phyloP scores from a whole-genome alignment of 2,888 invertebrate genomes.

The Eupithecia inturbata region DNA sequence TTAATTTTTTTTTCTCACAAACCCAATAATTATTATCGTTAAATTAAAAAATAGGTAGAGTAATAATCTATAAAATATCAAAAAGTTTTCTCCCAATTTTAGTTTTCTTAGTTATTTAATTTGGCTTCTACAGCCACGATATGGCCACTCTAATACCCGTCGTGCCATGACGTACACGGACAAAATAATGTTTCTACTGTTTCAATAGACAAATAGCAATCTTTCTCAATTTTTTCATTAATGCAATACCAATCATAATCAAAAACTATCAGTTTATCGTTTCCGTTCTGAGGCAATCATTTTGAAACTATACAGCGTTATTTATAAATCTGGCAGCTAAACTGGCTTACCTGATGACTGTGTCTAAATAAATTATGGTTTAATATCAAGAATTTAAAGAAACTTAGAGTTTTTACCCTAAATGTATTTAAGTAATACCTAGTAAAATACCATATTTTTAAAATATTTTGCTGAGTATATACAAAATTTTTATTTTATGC shows the following conservation, averaged over 20 bases:
- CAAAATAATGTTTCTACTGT: not conserved
- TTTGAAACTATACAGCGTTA: conserved; percentile 26
- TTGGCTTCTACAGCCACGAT: too few species aligned
- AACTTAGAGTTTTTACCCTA: not conserved
- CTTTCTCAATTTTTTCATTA: conserved; percentile 26
- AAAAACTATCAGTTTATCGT: conserved; percentile 27
- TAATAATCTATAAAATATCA: too few species aligned
- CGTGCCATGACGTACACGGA: not conserved
- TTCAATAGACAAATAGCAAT: conserved; percentile 6
- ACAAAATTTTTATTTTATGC: too few species aligned
- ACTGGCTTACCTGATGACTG: not conserved
- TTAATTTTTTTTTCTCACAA: too few species aligned
- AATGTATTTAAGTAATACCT: not conserved
- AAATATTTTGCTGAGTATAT: too few species aligned
- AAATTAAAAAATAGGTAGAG: too few species aligned
- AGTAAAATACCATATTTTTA: not conserved
- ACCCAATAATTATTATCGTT: too few species aligned
- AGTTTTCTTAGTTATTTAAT: too few species aligned
- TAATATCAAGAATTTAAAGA: not conserved
- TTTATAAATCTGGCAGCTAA: conserved; percentile 6
- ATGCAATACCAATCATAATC: conserved; percentile 23
- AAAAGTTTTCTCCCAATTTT: too few species aligned
- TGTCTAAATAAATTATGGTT: not conserved
- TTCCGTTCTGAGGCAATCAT: conserved; percentile 31
- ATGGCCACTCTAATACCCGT: not conserved